phyloP scores from a whole-genome alignment of 2,113 vertebrate genomes.

The Brachyhypopomus gauderio region DNA sequence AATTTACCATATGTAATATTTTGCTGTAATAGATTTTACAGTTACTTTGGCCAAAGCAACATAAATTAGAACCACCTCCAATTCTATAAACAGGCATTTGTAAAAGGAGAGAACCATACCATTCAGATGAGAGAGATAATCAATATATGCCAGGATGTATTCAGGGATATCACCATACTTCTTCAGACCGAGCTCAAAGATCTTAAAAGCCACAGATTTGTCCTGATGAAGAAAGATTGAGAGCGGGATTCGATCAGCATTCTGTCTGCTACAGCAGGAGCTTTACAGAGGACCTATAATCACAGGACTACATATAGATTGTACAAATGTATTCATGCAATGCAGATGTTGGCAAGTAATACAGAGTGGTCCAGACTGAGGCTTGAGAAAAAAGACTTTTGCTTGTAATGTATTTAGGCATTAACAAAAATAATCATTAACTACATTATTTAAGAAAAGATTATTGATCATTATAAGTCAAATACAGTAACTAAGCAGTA shows the following conservation, averaged over 20 bases:
- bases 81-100: not conserved
- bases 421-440: too few relatives aligned
- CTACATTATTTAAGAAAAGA: too few relatives aligned
- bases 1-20: too few relatives aligned
- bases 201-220: constrained; percentile 99
- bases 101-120: constrained; percentile 75
- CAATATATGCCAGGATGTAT: constrained; percentile 97
- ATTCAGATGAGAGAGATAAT: constrained; percentile 98
- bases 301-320: too few relatives aligned
- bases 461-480: too few relatives aligned
- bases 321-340: too few relatives aligned
- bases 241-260: not conserved
- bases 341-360: not conserved
- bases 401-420: too few relatives aligned
- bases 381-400: too few relatives aligned
- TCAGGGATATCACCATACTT: constrained; percentile 99
- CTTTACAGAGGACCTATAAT: not conserved
- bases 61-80: not conserved
- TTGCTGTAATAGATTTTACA: not conserved
- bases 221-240: constrained; percentile 76
- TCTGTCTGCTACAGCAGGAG: not conserved
- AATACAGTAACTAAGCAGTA: too few relatives aligned
- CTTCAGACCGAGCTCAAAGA: constrained; percentile 98
- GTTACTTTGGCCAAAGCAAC: not conserved
- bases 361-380: not conserved